These are phyloP conservation scores for Dolichopus griseipennis DNA, from an alignment of 2,888 invertebrate genomes.

Conservation along the genomic window DNA sequence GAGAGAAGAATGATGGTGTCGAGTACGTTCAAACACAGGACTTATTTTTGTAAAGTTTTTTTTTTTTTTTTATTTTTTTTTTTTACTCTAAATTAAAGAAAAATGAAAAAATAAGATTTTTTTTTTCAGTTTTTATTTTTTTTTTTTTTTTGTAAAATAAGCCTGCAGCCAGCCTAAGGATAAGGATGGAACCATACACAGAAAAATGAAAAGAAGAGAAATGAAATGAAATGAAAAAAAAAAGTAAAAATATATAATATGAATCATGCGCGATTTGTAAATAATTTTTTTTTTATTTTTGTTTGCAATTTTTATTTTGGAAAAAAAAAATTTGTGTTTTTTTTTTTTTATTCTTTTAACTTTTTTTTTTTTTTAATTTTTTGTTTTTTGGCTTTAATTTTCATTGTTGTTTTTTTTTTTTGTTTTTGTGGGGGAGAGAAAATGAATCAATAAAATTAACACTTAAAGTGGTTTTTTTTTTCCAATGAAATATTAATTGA, in stretches of 20 bases:
- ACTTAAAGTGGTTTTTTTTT: slow-evolving; percentile 6
- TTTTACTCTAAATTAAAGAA: background rate
- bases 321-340: background rate
- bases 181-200: background rate
- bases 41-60: background rate
- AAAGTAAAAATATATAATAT: background rate
- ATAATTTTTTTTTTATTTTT: too few relatives aligned
- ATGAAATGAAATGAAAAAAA: too few relatives aligned
- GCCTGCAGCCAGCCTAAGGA: slow-evolving; percentile 6
- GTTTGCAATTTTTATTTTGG: background rate
- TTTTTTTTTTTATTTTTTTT: background rate
- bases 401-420: too few relatives aligned
- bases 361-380: background rate
- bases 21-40: background rate
- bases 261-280: background rate
- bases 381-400: background rate
- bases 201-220: background rate
- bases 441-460: slow-evolving; percentile 6
- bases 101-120: background rate
- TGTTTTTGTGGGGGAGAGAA: background rate
- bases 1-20: background rate
- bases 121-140: background rate
- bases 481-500: slow-evolving; percentile 4
- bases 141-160: background rate
- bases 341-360: background rate